Evolutionary conservation across 2,113 vertebrate species (phyloP).

Genomic region (Motacilla alba): DNA sequence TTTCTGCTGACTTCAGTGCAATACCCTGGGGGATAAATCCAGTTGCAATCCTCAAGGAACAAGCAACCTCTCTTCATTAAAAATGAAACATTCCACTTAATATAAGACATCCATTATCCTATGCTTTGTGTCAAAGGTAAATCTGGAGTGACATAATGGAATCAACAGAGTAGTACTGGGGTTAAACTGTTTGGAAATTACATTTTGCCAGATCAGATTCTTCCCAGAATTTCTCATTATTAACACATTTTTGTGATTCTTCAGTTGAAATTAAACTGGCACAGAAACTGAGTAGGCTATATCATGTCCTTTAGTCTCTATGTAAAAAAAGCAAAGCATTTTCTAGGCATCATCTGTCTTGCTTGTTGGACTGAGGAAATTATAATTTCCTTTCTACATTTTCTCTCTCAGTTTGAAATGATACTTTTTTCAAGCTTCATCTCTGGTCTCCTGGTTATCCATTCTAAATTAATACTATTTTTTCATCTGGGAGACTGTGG

Average conservation of each 20-base stretch:
- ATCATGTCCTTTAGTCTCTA: neutral
- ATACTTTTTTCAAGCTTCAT: neutral
- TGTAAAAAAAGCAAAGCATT: neutral
- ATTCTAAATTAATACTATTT: neutral
- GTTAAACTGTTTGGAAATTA: neutral
- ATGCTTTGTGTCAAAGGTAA: neutral
- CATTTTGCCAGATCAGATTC: neutral
- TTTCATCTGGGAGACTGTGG: neutral
- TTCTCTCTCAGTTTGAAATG: neutral
- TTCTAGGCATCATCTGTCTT: neutral
- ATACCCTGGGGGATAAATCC: neutral
- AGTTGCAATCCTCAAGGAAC: neutral
- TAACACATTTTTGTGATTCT: neutral
- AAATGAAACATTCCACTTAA: neutral
- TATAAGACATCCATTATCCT: neutral
- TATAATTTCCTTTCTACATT: neutral
- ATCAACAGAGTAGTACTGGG: neutral
- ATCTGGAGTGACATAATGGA: neutral
- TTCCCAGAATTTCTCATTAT: neutral
- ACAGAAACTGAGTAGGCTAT: neutral
- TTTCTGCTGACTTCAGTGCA: neutral
- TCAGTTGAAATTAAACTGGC: neutral
- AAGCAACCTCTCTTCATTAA: constrained; percentile 2
- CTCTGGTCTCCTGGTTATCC: neutral
- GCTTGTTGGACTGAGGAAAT: neutral